Base-by-base conservation (phyloP, 2,113 vertebrate genomes). In the Petaurus breviceps region DNA sequence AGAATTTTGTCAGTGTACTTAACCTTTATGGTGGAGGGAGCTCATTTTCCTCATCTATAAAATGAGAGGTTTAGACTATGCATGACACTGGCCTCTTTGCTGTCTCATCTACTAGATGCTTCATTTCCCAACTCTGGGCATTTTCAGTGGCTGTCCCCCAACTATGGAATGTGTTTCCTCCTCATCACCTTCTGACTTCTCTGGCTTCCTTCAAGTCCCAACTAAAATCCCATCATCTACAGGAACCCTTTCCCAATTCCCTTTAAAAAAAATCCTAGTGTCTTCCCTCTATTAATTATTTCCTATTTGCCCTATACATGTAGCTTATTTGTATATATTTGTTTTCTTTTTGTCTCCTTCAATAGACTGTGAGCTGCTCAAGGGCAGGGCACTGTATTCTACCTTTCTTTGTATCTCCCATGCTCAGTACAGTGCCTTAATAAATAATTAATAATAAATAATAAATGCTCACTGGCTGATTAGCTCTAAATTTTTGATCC, bases 31-130 rank as follows among this genome's bases (percentile, higher is more conserved):
- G 52, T 90, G 31, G 52, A 90, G 84, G 31, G 52, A 90, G 11
- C 23, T 77, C 68, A 90, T 90, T 47, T 94, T 92, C 54, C 55
- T 94, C 43, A 31, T 84, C 37, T 84, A 84, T 92, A 95, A 89
- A 90, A 90, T 46, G 5, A 84, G n/a, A 12, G 5, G 19, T 43
- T 84, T 84, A 43, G 68, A 84, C n/a, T 43, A 8, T 84, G 43
- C 57, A 43, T 43, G 7, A 84, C 19, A 23, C 68, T 84, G 19
- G 7, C n/a, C n/a, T 84, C 68, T 23, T 84, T 43, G 68, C 68
- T 43, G 19, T 84, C 68, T 84, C 68, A 22, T 43, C 68, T 43
- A 84, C 68, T 43, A 84, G 37, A 43, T 1, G 43, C 19, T 84
- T 84, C n/a, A 43, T 84, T 43, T 84, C n/a, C n/a, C n/a, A 43